Percentiles rank a stretch among this genome's conserved stretches.
These are phyloP conservation scores for Drosophila carrolli DNA, from an alignment of 1,140 invertebrate species.

Conservation along the genomic window DNA sequence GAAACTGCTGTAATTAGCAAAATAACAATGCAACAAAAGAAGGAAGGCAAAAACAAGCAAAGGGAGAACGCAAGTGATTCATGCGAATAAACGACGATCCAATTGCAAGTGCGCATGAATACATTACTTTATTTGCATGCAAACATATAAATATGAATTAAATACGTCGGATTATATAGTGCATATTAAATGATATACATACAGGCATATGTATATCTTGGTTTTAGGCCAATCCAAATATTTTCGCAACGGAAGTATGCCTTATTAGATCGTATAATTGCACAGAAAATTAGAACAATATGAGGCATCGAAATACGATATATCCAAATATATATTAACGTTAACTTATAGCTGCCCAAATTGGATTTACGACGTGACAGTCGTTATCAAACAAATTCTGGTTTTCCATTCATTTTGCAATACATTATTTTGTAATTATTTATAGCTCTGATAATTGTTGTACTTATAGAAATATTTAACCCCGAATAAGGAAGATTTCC, in stretches of 20 bases:
- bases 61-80: slow-evolving; percentile 42
- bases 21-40: slow-evolving; percentile 25
- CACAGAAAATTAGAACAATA: slow-evolving; percentile 5
- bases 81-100: slow-evolving; percentile 9
- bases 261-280: slow-evolving; percentile 34
- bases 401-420: too few species aligned
- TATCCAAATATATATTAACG: not conserved
- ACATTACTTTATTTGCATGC: slow-evolving; percentile 1
- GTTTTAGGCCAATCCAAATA: slow-evolving; percentile 10
- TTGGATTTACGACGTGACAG: not conserved
- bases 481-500: not conserved
- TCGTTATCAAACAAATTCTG: not conserved
- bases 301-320: not conserved
- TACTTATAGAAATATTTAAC: too few species aligned
- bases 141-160: not conserved
- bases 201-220: not conserved
- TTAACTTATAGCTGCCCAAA: not conserved
- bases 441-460: too few species aligned
- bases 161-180: not conserved
- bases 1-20: slow-evolving; percentile 31
- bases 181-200: not conserved
- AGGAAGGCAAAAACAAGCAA: slow-evolving; percentile 5
- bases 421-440: too few species aligned
- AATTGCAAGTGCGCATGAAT: slow-evolving; percentile 12
- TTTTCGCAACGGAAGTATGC: slow-evolving; percentile 38